Conservation (phyloP, 2,888 invertebrate species). For the Meteorus colon region DNA sequence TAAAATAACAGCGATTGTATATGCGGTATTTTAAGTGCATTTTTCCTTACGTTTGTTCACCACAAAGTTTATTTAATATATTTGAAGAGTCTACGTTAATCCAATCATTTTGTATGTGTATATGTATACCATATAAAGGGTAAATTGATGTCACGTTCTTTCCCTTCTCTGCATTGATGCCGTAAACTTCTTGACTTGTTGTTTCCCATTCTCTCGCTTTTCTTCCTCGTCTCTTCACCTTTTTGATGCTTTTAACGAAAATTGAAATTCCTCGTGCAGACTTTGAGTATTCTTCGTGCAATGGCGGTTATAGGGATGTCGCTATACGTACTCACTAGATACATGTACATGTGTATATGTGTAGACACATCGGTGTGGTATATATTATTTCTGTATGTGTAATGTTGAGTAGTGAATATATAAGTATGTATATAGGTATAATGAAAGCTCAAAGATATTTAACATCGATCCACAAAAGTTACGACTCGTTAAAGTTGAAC, state of each 20-base stretch:
- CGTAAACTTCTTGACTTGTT: constrained; percentile 29
- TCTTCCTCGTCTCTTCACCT: constrained; percentile 10
- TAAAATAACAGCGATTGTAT: constrained; percentile 18
- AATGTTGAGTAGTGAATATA: neutral
- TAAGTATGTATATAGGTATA: neutral
- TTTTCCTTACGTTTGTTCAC: neutral
- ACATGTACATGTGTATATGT: constrained; percentile 13
- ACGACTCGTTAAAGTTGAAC: constrained; percentile 40
- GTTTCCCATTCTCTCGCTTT: neutral
- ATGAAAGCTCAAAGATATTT: constrained; percentile 34
- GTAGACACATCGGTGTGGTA: neutral
- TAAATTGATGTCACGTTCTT: neutral
- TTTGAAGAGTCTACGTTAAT: constrained; percentile 27
- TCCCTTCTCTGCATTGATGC: neutral
- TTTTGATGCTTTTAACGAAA: constrained; percentile 22
- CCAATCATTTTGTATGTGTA: constrained; percentile 35
- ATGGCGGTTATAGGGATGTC: constrained; percentile 9
- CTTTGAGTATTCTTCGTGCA: constrained; percentile 32
- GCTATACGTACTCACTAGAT: neutral
- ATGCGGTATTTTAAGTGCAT: neutral
- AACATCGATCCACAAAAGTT: constrained; percentile 33
- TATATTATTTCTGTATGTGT: neutral
- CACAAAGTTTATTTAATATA: neutral
- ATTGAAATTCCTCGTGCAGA: constrained; percentile 41
- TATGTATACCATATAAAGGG: constrained; percentile 9